Evolutionary conservation across 2,113 vertebrate species (phyloP).

Genomic region (Chloebia gouldiae): DNA sequence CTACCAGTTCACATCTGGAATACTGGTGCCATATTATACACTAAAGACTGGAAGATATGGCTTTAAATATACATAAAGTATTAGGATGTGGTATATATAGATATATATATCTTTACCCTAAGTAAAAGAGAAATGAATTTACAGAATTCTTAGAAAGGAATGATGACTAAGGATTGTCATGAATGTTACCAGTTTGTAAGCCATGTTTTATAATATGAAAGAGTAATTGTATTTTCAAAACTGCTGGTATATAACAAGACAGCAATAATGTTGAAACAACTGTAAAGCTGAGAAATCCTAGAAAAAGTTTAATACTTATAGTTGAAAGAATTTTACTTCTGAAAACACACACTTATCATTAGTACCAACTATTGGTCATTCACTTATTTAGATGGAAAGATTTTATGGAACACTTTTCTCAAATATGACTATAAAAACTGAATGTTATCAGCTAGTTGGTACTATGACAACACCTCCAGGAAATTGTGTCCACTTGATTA

Average conservation of each 20-base stretch:
- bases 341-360: slow-evolving; percentile 6
- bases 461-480: slow-evolving; percentile 2
- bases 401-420: slow-evolving; percentile 18
- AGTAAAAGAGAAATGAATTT: slow-evolving; percentile 51
- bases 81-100: not conserved
- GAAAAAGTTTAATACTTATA: slow-evolving; percentile 33
- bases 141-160: slow-evolving; percentile 53
- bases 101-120: not conserved
- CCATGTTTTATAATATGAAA: not conserved
- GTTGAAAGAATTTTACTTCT: not conserved
- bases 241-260: slow-evolving; percentile 48
- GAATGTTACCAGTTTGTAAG: slow-evolving; percentile 42
- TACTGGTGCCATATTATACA: slow-evolving; percentile 50
- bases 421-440: slow-evolving; percentile 15
- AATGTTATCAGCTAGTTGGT: not conserved
- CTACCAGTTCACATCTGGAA: slow-evolving; percentile 22
- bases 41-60: slow-evolving; percentile 69
- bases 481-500: slow-evolving; percentile 44
- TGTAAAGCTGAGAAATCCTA: slow-evolving; percentile 37
- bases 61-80: slow-evolving; percentile 68
- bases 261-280: slow-evolving; percentile 37
- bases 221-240: slow-evolving; percentile 41
- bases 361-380: slow-evolving; percentile 50
- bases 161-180: slow-evolving; percentile 38
- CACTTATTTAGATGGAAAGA: not conserved